phyloP scores from a whole-genome alignment of 2,797 vertebrate species.

The Rachycentron canadum region DNA sequence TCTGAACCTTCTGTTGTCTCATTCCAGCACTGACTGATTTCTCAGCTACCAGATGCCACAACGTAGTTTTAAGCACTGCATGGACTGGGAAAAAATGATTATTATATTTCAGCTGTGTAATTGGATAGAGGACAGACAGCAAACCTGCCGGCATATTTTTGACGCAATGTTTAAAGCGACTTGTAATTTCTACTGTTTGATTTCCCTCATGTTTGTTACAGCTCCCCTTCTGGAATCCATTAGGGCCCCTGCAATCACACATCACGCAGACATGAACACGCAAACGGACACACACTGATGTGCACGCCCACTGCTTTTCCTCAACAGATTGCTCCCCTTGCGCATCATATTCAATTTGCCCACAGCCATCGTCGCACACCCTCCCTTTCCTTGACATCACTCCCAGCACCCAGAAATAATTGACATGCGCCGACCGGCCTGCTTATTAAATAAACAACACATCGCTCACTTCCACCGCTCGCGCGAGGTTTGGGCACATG shows the following conservation, averaged over 20 bases:
- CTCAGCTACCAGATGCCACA: slow-evolving; percentile 25
- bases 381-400: slow-evolving; percentile 2
- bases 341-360: slow-evolving; percentile 31
- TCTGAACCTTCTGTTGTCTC: slow-evolving; percentile 40
- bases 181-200: slow-evolving; percentile 66
- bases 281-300: slow-evolving; percentile 6
- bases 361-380: not conserved
- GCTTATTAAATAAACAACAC: slow-evolving; percentile 64
- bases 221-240: slow-evolving; percentile 57
- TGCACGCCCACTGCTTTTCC: slow-evolving; percentile 21
- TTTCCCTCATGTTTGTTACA: slow-evolving; percentile 67
- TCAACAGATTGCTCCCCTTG: slow-evolving; percentile 24
- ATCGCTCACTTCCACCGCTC: slow-evolving; percentile 7
- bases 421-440: slow-evolving; percentile 42
- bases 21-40: slow-evolving; percentile 6
- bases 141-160: slow-evolving; percentile 37
- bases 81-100: slow-evolving; percentile 10
- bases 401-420: slow-evolving; percentile 50
- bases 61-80: slow-evolving; percentile 29
- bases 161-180: slow-evolving; percentile 31
- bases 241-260: slow-evolving; percentile 46
- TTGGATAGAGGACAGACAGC: slow-evolving; percentile 37
- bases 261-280: not conserved
- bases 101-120: slow-evolving; percentile 49
- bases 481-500: slow-evolving; percentile 23